Evolutionary conservation across 53 echinoderm and acorn worm genomes (phyloP).

Genomic region (Mesocentrotus franciscanus): DNA sequence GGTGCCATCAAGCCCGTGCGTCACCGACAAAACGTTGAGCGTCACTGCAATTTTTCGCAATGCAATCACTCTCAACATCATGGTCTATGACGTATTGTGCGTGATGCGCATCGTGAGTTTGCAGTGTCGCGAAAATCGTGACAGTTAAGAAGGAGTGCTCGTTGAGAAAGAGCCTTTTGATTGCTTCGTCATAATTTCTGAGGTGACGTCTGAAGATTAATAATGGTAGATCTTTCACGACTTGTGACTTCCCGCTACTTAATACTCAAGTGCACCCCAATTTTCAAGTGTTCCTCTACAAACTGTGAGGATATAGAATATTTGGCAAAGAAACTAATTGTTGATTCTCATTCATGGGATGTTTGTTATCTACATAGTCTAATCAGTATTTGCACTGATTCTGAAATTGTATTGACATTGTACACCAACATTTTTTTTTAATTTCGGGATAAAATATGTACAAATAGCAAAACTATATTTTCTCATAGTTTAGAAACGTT

Average conservation of each 20-base stretch:
- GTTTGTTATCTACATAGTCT: not conserved
- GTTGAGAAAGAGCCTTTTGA: not conserved
- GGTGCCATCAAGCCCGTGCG: not conserved
- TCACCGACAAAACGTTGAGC: not conserved
- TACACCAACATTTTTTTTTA: no score
- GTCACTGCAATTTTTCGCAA: not conserved
- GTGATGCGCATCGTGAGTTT: not conserved
- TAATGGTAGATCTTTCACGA: slow-evolving; percentile 23
- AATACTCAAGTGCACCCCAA: not conserved
- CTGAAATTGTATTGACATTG: no score
- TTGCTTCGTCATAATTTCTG: not conserved
- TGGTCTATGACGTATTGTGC: not conserved
- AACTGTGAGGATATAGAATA: not conserved
- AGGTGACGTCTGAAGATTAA: slow-evolving; percentile 31
- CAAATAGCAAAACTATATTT: no score
- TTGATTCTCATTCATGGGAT: not conserved
- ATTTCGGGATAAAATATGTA: no score
- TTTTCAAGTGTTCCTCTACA: not conserved
- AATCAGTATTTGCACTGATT: no score
- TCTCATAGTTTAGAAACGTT: no score
- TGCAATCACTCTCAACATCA: not conserved
- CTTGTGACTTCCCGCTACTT: slow-evolving; percentile 23
- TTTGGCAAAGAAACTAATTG: not conserved
- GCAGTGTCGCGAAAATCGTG: slow-evolving; percentile 2
- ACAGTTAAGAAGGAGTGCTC: not conserved